Evolutionary conservation across 2,797 vertebrate species (phyloP).

Genomic region (Myotis vivesi): DNA sequence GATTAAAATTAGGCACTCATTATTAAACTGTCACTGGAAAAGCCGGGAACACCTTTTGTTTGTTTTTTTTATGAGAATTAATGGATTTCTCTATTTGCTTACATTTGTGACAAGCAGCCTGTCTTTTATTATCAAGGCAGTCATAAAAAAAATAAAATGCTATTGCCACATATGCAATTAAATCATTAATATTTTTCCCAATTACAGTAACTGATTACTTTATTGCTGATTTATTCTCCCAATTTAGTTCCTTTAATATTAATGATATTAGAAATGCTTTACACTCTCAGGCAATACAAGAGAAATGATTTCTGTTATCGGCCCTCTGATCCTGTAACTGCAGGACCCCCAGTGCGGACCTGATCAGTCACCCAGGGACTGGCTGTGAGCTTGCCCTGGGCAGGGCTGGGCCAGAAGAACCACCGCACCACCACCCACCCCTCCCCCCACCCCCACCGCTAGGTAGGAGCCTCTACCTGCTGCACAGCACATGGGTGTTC

Average conservation of each 20-base stretch:
- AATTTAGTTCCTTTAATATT: conserved; percentile 28
- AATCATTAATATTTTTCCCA: conserved; percentile 61
- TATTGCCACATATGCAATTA: conserved; percentile 60
- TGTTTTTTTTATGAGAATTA: conserved; percentile 8
- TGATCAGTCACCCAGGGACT: not conserved
- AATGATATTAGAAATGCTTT: conserved; percentile 9
- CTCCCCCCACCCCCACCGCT: not conserved
- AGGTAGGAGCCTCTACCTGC: not conserved
- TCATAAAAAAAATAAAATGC: conserved; percentile 45
- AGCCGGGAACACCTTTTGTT: conserved; percentile 9
- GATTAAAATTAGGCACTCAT: conserved; percentile 60
- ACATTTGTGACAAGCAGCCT: conserved; percentile 42
- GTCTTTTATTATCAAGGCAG: conserved; percentile 54
- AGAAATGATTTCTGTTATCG: not conserved
- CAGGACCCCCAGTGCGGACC: too few relatives aligned
- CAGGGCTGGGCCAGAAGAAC: not conserved
- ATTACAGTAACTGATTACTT: conserved; percentile 60
- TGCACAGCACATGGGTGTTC: not conserved
- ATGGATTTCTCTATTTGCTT: conserved; percentile 50
- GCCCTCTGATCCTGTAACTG: not conserved
- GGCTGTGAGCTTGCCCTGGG: not conserved
- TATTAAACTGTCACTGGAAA: conserved; percentile 53
- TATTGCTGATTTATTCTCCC: conserved; percentile 38
- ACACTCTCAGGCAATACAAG: not conserved
- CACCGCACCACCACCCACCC: not conserved